Evolutionary conservation across 2,113 vertebrate species (phyloP).

Genomic region (Ageneiosus marmoratus): DNA sequence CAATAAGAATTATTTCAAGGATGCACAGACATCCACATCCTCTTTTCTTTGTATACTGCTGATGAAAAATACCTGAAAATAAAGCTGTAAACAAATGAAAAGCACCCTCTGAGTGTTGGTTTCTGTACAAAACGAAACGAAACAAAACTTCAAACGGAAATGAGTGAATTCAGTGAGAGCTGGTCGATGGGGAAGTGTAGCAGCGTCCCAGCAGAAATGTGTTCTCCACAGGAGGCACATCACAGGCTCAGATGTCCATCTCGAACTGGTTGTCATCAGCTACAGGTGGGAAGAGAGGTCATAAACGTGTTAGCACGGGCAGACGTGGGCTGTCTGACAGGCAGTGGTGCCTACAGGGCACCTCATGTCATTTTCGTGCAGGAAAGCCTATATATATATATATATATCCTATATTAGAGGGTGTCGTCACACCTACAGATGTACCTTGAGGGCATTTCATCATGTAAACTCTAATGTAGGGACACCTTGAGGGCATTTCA

Average conservation of each 20-base stretch:
- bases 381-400: background rate
- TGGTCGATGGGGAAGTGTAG: slow-evolving; percentile 30
- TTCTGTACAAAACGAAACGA: slow-evolving; percentile 7
- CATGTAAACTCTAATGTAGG: no score
- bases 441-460: no score
- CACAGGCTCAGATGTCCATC: slow-evolving; percentile 53
- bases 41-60: slow-evolving; percentile 9
- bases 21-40: slow-evolving; percentile 13
- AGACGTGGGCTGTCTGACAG: background rate
- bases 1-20: slow-evolving; percentile 42
- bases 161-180: slow-evolving; percentile 31
- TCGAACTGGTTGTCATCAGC: slow-evolving; percentile 56
- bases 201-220: slow-evolving; percentile 32
- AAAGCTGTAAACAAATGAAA: slow-evolving; percentile 39
- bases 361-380: background rate
- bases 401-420: background rate
- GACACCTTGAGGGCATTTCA: no score
- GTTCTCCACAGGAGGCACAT: slow-evolving; percentile 53
- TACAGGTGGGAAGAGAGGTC: background rate
- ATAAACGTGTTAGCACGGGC: background rate
- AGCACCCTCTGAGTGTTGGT: slow-evolving; percentile 32
- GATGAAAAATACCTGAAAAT: slow-evolving; percentile 36
- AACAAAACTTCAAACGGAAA: slow-evolving; percentile 26
- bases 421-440: background rate
- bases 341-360: background rate